Evolutionary conservation across 1,140 invertebrate genomes (phyloP), one percentile per base, ranked within the genome.

Genomic region (Panagrolaimus sp.): DNA sequence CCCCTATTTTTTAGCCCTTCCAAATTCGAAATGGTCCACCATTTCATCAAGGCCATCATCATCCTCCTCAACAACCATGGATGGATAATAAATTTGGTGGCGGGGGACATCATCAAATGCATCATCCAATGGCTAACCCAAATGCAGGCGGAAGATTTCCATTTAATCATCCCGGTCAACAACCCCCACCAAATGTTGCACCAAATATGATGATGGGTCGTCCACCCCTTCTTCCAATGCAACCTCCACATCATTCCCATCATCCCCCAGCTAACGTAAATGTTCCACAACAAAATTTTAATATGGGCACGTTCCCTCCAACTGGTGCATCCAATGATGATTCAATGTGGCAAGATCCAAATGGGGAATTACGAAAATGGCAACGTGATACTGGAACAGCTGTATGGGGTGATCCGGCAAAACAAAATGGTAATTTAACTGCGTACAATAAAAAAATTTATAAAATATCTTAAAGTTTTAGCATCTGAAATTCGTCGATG

Each of bases 381-480:
- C 74, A 75, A 57, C 64, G 74, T 38, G 73, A 75, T 43, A 75
- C 73, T 20, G 73, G 73, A 38, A 75, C 74, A 16, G 65, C 73
- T 13, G 27, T 68, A 5, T 75, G 73, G 73, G 73, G 73, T 16
- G 73, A 75, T 51, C 73, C 73, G 16, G 62, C 64, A 14, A 69
- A 75, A 31, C 72, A 74, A 64, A 27, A 44, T 25, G 64, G 64
- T 38, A 63, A 25, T 16, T 23, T 9, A 53, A 1, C 8, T 23
- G 9, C n/a, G 9, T 14, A 0, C 25, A 7, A 23, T 53, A 25
- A 23, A 53, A 16, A 9, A 1, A 7, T 16, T 25, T 11, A 53
- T 11, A 9, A 53, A 53, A 2, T 2, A 38, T 38, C 31, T 38
- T 38, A 38, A 38, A 38, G 31, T 38, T 38, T 11, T 14, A 23